Conservation (phyloP, 2,113 vertebrate species). For the Hyaena hyaena region DNA sequence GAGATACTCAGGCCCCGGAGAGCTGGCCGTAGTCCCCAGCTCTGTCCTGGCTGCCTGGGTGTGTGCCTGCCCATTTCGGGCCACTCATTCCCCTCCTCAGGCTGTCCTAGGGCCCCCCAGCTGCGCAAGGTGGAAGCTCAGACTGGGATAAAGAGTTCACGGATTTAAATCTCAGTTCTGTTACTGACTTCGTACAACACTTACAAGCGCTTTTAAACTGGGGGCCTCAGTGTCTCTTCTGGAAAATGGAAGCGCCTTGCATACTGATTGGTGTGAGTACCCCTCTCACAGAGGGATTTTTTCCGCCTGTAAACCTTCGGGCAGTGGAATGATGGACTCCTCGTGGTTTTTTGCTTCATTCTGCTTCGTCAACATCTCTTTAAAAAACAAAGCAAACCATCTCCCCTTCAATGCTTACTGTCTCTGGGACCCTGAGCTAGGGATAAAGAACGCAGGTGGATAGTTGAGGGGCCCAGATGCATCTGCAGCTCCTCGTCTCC, state of each 20-base stretch:
- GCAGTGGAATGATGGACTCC: neutral
- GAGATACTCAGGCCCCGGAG: neutral
- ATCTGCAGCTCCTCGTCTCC: conserved; percentile 45
- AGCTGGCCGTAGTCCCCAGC: neutral
- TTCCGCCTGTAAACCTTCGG: neutral
- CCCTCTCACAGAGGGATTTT: neutral
- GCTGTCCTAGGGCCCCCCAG: neutral
- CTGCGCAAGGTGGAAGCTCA: neutral
- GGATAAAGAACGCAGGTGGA: conserved; percentile 24
- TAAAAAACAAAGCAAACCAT: neutral
- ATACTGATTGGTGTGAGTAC: neutral
- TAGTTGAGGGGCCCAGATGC: neutral
- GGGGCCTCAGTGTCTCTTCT: neutral
- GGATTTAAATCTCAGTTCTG: neutral
- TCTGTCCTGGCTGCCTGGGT: neutral
- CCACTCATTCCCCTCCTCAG: neutral
- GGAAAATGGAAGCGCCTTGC: neutral
- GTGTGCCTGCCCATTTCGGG: fast-evolving
- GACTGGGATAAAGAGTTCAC: neutral
- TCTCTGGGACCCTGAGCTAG: conserved; percentile 22
- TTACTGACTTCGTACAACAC: neutral
- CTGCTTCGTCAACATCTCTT: conserved; percentile 50
- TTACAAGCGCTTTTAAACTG: neutral
- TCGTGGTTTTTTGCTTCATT: neutral
- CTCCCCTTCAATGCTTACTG: neutral